Conservation (phyloP, 1,140 invertebrate species). For the Drosophila melanogaster region Release_6_plus_ISO1_MT NT_033779.5:13485501-13486000, state of each 20-base stretch:
- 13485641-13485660: slow-evolving; percentile 66
- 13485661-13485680: slow-evolving; percentile 45
- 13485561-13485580: slow-evolving; percentile 42
- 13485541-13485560: slow-evolving; percentile 50
- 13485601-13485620: slow-evolving; percentile 28
- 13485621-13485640: slow-evolving; percentile 42
- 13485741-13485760: slow-evolving; percentile 53
- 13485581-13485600: slow-evolving; percentile 19
- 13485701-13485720: slow-evolving; percentile 66
- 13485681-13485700: slow-evolving; percentile 60
- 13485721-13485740: slow-evolving; percentile 61
- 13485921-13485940: slow-evolving; percentile 80
- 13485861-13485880: slow-evolving; percentile 59
- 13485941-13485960: slow-evolving; percentile 79
- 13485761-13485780: slow-evolving; percentile 45
- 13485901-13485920: slow-evolving; percentile 74
- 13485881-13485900: slow-evolving; percentile 56
- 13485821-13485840: slow-evolving; percentile 61
- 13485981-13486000: slow-evolving; percentile 63
- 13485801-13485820: slow-evolving; percentile 38
- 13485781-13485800: slow-evolving; percentile 56
- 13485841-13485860: slow-evolving; percentile 44
- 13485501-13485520: slow-evolving; percentile 18
- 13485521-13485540: slow-evolving; percentile 8
- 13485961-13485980: slow-evolving; percentile 77